phyloP scores from a whole-genome alignment of 1,140 invertebrate genomes.

The Cydia amplana region DNA sequence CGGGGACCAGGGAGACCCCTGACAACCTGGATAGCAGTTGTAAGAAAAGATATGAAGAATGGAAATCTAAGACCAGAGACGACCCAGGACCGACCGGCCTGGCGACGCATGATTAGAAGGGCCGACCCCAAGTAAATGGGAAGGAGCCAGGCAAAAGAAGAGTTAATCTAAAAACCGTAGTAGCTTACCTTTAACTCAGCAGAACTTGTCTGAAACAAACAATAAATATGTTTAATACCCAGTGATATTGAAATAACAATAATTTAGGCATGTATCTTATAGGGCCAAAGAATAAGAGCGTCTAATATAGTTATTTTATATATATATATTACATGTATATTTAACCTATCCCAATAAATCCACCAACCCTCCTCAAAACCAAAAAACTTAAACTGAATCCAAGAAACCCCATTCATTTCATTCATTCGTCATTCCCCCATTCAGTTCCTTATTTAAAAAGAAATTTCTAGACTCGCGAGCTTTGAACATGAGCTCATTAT shows the following conservation, averaged over 20 bases:
- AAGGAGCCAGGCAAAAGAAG: too few relatives aligned
- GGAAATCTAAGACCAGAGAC: too few relatives aligned
- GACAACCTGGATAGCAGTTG: too few relatives aligned
- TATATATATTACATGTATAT: too few relatives aligned
- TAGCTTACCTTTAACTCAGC: slow-evolving; percentile 5
- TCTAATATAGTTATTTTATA: too few relatives aligned
- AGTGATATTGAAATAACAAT: not conserved
- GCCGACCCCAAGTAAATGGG: too few relatives aligned
- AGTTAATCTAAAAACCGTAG: not conserved
- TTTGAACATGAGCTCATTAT: slow-evolving; percentile 67
- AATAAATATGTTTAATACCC: not conserved
- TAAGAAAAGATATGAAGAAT: too few relatives aligned
- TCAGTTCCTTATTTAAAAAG: slow-evolving; percentile 59
- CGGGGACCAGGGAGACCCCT: too few relatives aligned
- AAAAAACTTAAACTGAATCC: slow-evolving; percentile 23
- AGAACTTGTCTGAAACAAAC: not conserved
- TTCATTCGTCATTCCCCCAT: slow-evolving; percentile 47
- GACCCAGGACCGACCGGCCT: too few relatives aligned
- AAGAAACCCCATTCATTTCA: slow-evolving; percentile 46
- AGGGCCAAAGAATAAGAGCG: too few relatives aligned
- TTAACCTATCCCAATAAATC: not conserved
- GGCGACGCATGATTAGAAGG: too few relatives aligned
- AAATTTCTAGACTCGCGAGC: slow-evolving; percentile 62
- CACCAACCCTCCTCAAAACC: not conserved
- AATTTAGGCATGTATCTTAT: too few relatives aligned